Conservation (phyloP, 2,797 vertebrate genomes). For the Pseudomugil gertrudae region DNA sequence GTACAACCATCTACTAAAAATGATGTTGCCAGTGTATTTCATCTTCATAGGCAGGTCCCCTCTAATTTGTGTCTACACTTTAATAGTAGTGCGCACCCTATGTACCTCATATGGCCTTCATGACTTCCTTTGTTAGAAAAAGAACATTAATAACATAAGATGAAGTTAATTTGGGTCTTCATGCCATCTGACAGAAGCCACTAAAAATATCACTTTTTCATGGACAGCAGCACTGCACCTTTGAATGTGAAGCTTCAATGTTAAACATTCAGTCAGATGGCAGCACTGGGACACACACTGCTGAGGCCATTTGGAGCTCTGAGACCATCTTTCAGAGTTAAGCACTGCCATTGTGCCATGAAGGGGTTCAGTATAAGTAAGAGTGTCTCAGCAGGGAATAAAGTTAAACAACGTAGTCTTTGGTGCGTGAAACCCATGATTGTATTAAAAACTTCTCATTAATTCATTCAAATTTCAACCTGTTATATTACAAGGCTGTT, state of each 20-base stretch:
- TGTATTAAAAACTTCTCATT: not conserved
- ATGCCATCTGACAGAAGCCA: not conserved
- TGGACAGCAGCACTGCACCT: not conserved
- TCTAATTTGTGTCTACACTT: too few relatives aligned
- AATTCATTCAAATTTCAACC: not conserved
- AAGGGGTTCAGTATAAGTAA: slow-evolving; percentile 12
- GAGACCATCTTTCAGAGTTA: slow-evolving; percentile 24
- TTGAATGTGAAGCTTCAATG: slow-evolving; percentile 13
- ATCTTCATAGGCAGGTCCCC: too few relatives aligned
- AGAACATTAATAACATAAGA: too few relatives aligned
- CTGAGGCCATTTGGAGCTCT: slow-evolving; percentile 26
- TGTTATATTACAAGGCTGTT: not conserved
- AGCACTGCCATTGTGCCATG: slow-evolving; percentile 7
- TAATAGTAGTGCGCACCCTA: too few relatives aligned
- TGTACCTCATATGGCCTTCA: too few relatives aligned
- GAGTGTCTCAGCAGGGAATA: slow-evolving; percentile 11
- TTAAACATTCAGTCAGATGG: slow-evolving; percentile 13
- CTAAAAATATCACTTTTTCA: not conserved
- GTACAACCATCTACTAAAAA: too few relatives aligned
- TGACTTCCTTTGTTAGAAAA: too few relatives aligned
- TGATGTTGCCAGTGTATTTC: too few relatives aligned
- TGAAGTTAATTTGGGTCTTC: too few relatives aligned
- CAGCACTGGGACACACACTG: slow-evolving; percentile 9
- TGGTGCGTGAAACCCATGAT: not conserved
- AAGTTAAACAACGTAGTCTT: slow-evolving; percentile 13